phyloP scores from a whole-genome alignment of 53 echinoderm and acorn worm species.

The Antedon mediterranea region DNA sequence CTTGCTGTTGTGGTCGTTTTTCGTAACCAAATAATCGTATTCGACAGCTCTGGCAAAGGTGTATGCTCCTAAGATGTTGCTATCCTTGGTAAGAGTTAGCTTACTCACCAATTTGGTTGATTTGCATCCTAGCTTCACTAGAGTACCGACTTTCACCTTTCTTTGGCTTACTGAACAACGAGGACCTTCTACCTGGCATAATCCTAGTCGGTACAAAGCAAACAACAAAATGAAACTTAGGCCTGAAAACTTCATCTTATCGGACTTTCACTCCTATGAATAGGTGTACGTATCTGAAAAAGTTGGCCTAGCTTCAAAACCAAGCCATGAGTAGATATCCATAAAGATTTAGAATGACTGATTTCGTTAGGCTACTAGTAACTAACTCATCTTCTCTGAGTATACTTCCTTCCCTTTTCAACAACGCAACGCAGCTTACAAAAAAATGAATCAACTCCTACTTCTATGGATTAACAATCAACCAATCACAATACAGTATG shows the following conservation, averaged over 20 bases:
- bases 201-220: neutral
- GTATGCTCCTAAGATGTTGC: neutral
- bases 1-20: neutral
- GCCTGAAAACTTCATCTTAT: neutral
- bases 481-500: neutral
- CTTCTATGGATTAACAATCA: neutral
- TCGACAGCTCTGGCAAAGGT: neutral
- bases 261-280: neutral
- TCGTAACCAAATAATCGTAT: neutral
- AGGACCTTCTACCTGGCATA: neutral
- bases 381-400: neutral
- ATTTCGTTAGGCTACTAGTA: neutral
- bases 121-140: neutral
- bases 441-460: neutral
- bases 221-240: neutral
- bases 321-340: neutral
- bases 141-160: neutral
- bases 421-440: neutral
- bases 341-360: neutral
- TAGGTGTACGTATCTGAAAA: neutral
- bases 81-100: neutral
- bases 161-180: neutral
- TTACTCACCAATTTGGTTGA: neutral
- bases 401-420: neutral
- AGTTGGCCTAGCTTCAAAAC: neutral